Percentiles rank a stretch among this genome's conserved stretches.
These are phyloP conservation scores for Aphaenogaster ashmeadi DNA, from an alignment of 1,140 invertebrate genomes.

Conservation along the genomic window DNA sequence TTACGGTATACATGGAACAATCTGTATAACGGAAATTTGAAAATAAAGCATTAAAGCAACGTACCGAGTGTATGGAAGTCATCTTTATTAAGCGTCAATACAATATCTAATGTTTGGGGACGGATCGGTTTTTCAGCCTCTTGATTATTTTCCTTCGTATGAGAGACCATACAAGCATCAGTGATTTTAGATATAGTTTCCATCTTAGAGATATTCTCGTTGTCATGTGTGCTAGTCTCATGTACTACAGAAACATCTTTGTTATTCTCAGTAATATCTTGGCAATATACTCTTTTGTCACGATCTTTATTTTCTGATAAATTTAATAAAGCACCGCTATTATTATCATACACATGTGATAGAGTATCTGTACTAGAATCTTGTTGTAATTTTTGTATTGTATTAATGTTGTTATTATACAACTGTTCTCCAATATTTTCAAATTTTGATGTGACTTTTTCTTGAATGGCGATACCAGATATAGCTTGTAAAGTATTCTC, in stretches of 20 bases:
- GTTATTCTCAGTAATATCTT: slow-evolving; percentile 23
- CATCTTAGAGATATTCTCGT: slow-evolving; percentile 33
- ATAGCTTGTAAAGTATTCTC: background rate
- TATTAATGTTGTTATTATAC: slow-evolving; percentile 22
- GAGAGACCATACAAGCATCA: slow-evolving; percentile 58
- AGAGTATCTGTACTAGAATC: slow-evolving; percentile 1
- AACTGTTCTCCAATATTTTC: slow-evolving; percentile 54
- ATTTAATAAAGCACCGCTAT: background rate
- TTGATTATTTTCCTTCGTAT: slow-evolving; percentile 69
- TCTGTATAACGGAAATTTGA: slow-evolving; percentile 10
- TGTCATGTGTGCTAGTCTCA: background rate
- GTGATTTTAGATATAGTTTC: slow-evolving; percentile 45
- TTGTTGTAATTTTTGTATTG: slow-evolving; percentile 21
- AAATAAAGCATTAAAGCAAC: slow-evolving; percentile 41
- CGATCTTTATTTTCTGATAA: background rate
- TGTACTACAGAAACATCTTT: background rate
- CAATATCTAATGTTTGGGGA: slow-evolving; percentile 84
- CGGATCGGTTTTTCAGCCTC: slow-evolving; percentile 79
- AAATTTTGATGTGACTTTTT: slow-evolving; percentile 64
- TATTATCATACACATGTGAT: slow-evolving; percentile 19
- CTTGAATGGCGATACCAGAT: background rate
- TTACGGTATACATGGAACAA: background rate
- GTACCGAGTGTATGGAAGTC: slow-evolving; percentile 71
- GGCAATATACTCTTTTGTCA: background rate
- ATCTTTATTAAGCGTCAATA: slow-evolving; percentile 79